Percentiles rank a stretch among this genome's conserved stretches.
These are phyloP conservation scores for Odobenus rosmarus DNA, from an alignment of 2,113 vertebrate genomes.

Conservation along the genomic window DNA sequence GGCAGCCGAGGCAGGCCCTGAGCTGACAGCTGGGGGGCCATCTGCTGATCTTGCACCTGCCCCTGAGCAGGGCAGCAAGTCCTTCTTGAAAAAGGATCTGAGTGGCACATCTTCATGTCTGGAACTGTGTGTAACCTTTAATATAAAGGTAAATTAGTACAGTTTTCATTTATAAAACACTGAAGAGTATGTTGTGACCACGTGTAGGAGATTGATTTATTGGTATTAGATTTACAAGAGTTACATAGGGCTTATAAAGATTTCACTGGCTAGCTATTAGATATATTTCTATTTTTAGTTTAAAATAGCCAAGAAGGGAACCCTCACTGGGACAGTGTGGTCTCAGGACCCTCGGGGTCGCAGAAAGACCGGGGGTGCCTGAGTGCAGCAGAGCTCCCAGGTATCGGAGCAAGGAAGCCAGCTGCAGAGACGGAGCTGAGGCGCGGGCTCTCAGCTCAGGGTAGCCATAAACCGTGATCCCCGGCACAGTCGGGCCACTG, in stretches of 20 bases:
- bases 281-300: not conserved
- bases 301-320: slow-evolving; percentile 13
- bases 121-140: not conserved
- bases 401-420: no score
- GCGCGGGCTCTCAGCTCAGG: no score
- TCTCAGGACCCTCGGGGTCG: no score
- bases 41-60: not conserved
- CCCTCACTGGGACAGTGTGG: no score
- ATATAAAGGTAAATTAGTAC: slow-evolving; percentile 2
- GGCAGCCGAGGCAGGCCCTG: not conserved
- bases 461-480: no score
- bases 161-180: not conserved
- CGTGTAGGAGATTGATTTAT: not conserved
- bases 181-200: slow-evolving; percentile 22
- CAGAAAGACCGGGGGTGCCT: no score
- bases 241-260: not conserved
- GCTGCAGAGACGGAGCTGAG: no score
- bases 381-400: no score
- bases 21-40: not conserved
- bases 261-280: not conserved
- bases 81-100: not conserved
- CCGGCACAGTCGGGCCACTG: no score
- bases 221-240: slow-evolving; percentile 29
- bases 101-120: not conserved
- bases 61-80: not conserved